Base-by-base conservation (phyloP, 2,888 invertebrate species). In the Teleogryllus oceanicus region DNA sequence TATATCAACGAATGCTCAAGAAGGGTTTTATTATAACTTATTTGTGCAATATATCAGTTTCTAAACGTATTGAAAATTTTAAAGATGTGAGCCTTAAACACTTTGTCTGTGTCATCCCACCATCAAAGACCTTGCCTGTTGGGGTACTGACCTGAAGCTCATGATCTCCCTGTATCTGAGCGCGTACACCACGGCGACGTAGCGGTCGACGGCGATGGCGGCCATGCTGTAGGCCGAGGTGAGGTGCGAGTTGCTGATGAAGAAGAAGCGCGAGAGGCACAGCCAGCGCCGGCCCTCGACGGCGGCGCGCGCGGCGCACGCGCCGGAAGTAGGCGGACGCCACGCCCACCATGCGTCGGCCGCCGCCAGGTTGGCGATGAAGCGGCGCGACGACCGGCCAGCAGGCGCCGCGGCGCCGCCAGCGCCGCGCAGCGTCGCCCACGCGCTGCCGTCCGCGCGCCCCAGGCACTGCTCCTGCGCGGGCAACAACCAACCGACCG, bases 131-230 rank as follows among this genome's bases (percentile, higher is more conserved):
- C 10, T 16, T 78, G 75, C 37, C 5, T 0, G 5, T 37, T 37
- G 37, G 0, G 8, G 37, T 37, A 49, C 77, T 62, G 20, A 82
- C 82, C 80, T 79, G 18, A 74, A 79, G 77, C 76, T 81, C 80
- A 82, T 80, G 76, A 82, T 76, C n/a, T 80, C 78, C n/a, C 81
- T 74, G 78, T 82, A 81, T 37, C 82, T 78, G 51, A 82, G 76
- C 16, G 81, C 78, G 78, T 82, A 80, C 21, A 82, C 80, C 74
- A 82, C 80, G n/a, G 82, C 82, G 49, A 81, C 76, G 79, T 82
- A 82, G 2, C 82, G 75, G 76, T 82, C 82, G 12, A 81, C 62
- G 20, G 81, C 80, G 62, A 82, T 80, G 24, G 77, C 79, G 21
- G 80, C 75, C 51, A 82, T 75, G 62, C 79, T 78, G 77, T 78